Evolutionary conservation across 2,113 vertebrate genomes (phyloP).

Genomic region (Tapirus terrestris): DNA sequence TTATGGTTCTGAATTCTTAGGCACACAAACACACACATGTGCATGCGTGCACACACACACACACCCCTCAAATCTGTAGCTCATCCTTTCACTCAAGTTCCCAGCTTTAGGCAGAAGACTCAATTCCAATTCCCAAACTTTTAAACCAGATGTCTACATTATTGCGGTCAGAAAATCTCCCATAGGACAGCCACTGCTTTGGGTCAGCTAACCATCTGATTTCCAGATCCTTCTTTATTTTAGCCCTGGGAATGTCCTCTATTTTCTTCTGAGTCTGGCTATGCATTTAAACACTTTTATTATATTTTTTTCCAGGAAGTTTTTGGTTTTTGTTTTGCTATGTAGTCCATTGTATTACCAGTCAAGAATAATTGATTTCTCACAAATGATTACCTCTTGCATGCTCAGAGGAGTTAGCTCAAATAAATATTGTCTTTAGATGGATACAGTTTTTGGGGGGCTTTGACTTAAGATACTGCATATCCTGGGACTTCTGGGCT

Average conservation of each 20-base stretch:
- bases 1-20: neutral
- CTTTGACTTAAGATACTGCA: constrained; percentile 19
- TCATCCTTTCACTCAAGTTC: neutral
- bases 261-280: constrained; percentile 34
- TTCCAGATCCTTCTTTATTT: constrained; percentile 38
- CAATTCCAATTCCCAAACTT: neutral
- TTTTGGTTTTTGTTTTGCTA: constrained; percentile 38
- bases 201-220: neutral
- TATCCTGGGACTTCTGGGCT: neutral
- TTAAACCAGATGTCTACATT: neutral
- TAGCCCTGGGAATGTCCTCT: neutral
- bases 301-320: neutral
- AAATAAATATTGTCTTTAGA: constrained; percentile 28
- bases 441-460: neutral
- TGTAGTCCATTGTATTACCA: neutral
- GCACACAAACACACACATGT: neutral
- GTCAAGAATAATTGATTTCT: constrained; percentile 38
- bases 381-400: neutral
- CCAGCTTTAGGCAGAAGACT: neutral
- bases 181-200: neutral
- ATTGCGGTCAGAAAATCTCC: neutral
- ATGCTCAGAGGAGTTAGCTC: neutral
- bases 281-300: constrained; percentile 18
- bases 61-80: neutral
- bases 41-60: neutral